Evolutionary conservation across 2,113 vertebrate species (phyloP), one percentile per base, ranked within the genome.

Genomic region (Marcusenius ussheri): DNA sequence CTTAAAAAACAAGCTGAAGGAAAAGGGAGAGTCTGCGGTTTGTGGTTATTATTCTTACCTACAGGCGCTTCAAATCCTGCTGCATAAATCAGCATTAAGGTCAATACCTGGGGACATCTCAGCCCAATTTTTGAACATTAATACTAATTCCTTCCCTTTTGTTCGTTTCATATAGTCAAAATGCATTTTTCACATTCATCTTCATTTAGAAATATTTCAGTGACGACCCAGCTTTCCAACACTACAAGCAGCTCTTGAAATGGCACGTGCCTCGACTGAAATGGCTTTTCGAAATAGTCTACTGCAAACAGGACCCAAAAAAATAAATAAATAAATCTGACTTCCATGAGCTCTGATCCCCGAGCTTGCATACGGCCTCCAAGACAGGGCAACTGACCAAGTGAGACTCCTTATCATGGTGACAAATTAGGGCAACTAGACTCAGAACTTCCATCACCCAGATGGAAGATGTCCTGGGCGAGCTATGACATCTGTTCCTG

Each of bases 41-140:
- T 21, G 6, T 2, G 39, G 21, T 84, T 5, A 84, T 84, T 84
- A n/a, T 84, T 47, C 42, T 9, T 27, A 21, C 83, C 21, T 47
- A n/a, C 83, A 27, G 39, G 9, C 24, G 10, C 7, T 84, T 39
- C 35, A 47, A 84, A 84, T 84, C 45, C 21, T n/a, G 39, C n/a
- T 84, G 42, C 45, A 84, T 84, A 84, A 84, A 46, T 84, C 45
- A 24, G 17, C 83, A 84, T 84, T 84, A 84, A 47, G 83, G 83
- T 47, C 83, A 84, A n/a, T n/a, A 47, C 45, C 83, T n/a, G 39
- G 42, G 45, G 83, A 47, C 46, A 42, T 47, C 45, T 47, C 15
- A 80, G 35, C 35, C 74, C 35, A 42, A n/a, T 84, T 84, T 84
- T 47, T 84, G 83, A 39, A 21, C 45, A 45, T 84, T 84, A 84